A percentile compares a stretch with the other conserved stretches of the same genome.
These are phyloP conservation scores for Coracias cyanogaster DNA, from an alignment of 2,797 vertebrate species.

Conservation along the genomic window DNA sequence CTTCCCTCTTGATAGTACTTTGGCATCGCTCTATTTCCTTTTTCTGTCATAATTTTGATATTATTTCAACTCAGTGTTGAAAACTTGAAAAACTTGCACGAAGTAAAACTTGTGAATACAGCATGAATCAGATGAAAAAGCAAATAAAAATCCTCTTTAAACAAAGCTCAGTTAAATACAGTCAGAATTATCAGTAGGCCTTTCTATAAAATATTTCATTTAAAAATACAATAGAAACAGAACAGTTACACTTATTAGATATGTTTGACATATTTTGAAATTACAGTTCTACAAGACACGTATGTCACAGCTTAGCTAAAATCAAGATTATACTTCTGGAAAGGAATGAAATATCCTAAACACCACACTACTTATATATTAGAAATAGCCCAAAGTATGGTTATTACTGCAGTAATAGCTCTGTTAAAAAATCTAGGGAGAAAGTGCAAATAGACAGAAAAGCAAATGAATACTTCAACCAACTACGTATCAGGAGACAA, in stretches of 20 bases:
- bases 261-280: background rate
- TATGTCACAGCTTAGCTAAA: background rate
- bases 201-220: background rate
- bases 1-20: background rate
- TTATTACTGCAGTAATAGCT: background rate
- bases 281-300: background rate
- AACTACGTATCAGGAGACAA: background rate
- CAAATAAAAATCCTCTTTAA: conserved; percentile 21
- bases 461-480: background rate
- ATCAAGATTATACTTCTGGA: background rate
- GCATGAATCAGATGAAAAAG: background rate
- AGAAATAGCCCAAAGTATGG: background rate
- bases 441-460: background rate
- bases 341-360: background rate
- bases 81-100: background rate
- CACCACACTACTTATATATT: accelerated
- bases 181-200: background rate
- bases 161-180: background rate
- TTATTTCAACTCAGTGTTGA: background rate
- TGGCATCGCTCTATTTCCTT: background rate
- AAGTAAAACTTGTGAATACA: background rate
- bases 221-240: background rate
- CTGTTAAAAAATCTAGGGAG: background rate
- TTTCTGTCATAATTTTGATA: background rate
- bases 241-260: background rate